Percentiles rank a stretch among this genome's conserved stretches.
Evolutionary conservation across 2,113 vertebrate genomes (phyloP).

Genomic region (Atrichornis clamosus): DNA sequence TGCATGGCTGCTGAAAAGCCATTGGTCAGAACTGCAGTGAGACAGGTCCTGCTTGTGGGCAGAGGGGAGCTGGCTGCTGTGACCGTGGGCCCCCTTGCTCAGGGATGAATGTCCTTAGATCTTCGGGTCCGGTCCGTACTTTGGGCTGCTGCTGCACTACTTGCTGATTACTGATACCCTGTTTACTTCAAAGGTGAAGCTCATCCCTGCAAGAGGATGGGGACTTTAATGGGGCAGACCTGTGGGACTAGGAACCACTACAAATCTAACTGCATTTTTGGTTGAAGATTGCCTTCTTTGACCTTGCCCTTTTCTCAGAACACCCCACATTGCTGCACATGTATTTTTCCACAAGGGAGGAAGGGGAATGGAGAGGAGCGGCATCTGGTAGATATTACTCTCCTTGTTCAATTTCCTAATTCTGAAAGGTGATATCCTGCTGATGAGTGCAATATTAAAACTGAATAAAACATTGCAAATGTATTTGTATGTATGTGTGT

Average conservation of each 20-base stretch:
- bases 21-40: background rate
- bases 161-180: slow-evolving; percentile 58
- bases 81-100: background rate
- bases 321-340: slow-evolving; percentile 57
- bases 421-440: slow-evolving; percentile 53
- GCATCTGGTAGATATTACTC: slow-evolving; percentile 66
- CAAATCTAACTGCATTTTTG: slow-evolving; percentile 60
- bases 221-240: slow-evolving; percentile 58
- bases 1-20: background rate
- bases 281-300: slow-evolving; percentile 68
- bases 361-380: slow-evolving; percentile 59
- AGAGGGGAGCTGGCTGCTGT: background rate
- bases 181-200: slow-evolving; percentile 66
- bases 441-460: slow-evolving; percentile 41
- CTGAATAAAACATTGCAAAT: background rate
- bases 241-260: slow-evolving; percentile 61
- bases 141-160: slow-evolving; percentile 15
- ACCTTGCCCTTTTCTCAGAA: slow-evolving; percentile 62
- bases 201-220: slow-evolving; percentile 62
- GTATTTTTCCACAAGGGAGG: slow-evolving; percentile 64
- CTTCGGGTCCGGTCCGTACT: background rate
- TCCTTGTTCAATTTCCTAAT: slow-evolving; percentile 63
- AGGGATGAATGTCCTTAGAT: background rate
- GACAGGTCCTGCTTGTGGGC: background rate
- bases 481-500: background rate